phyloP scores from a whole-genome alignment of 2,797 vertebrate genomes.

The Manis pentadactyla region DNA sequence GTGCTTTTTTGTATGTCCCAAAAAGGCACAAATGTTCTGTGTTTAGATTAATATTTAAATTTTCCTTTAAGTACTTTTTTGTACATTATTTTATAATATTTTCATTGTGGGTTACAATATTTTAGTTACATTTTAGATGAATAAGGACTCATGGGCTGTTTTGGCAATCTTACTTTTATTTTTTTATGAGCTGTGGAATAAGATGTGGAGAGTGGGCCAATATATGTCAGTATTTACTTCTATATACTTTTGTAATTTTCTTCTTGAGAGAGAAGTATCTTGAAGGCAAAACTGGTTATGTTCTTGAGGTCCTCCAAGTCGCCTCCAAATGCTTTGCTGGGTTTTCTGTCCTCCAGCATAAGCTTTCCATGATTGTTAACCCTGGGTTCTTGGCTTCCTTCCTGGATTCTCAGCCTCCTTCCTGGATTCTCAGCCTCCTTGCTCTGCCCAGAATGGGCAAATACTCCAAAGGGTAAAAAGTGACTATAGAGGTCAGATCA shows the following conservation, averaged over 20 bases:
- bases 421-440: conserved; percentile 1
- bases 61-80: conserved; percentile 2
- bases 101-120: background rate
- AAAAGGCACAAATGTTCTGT: conserved; percentile 8
- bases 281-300: background rate
- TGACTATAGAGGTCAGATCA: background rate
- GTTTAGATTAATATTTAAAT: conserved; percentile 8
- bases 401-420: conserved; percentile 10
- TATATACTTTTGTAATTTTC: background rate
- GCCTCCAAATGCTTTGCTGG: background rate
- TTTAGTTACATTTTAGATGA: conserved; percentile 10
- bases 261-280: background rate
- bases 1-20: background rate
- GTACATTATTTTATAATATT: conserved; percentile 6
- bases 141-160: background rate
- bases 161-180: background rate
- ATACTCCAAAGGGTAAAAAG: background rate
- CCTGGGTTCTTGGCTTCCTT: background rate
- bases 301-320: background rate
- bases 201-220: background rate
- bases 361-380: background rate
- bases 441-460: background rate
- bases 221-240: background rate
- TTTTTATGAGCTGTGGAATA: background rate
- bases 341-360: background rate